Conservation (phyloP, 2,888 invertebrate genomes). For the Nemoura dubitans region DNA sequence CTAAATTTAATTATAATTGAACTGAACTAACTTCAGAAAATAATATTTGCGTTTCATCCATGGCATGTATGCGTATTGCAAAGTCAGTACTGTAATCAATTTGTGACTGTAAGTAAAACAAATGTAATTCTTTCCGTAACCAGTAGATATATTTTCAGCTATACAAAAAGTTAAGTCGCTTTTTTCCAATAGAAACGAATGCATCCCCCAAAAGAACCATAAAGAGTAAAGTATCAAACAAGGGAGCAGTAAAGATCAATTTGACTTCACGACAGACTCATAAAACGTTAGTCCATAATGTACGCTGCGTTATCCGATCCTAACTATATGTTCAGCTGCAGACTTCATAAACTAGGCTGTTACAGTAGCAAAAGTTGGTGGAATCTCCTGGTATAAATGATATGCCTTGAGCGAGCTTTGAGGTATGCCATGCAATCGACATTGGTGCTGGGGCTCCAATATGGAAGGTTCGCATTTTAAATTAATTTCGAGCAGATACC, state of each 20-base stretch:
- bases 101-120: too few relatives aligned
- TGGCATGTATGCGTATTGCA: too few relatives aligned
- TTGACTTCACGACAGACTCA: background rate
- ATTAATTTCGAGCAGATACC: background rate
- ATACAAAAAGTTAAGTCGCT: background rate
- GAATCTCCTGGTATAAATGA: background rate
- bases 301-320: background rate
- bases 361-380: background rate
- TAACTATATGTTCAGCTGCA: background rate
- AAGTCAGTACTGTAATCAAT: too few relatives aligned
- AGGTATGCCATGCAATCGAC: background rate
- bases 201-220: background rate
- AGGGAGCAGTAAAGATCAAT: conserved; percentile 22
- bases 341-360: background rate
- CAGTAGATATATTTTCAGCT: too few relatives aligned
- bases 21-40: too few relatives aligned
- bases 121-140: too few relatives aligned
- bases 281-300: background rate
- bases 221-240: conserved; percentile 25
- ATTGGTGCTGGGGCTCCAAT: background rate
- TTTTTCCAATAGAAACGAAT: background rate
- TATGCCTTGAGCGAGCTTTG: background rate
- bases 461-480: background rate
- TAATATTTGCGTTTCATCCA: too few relatives aligned
- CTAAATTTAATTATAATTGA: too few relatives aligned